Percentiles rank a stretch among this genome's conserved stretches.
phyloP scores from a whole-genome alignment of 2,797 vertebrate genomes.

The Spinibarbus caldwelli region DNA sequence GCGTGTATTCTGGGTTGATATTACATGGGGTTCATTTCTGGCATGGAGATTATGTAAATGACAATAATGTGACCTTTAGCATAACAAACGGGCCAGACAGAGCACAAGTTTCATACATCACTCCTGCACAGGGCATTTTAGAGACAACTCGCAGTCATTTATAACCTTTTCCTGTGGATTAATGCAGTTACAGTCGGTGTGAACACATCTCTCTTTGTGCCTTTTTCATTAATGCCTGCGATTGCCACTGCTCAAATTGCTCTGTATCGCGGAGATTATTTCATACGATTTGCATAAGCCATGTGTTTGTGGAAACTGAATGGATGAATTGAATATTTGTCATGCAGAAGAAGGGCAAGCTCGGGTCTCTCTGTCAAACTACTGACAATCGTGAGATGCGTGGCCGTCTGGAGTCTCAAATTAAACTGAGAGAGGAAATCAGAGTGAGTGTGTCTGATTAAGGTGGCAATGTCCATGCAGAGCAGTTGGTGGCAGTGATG shows the following conservation, averaged over 20 bases:
- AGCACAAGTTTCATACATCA: slow-evolving; percentile 95
- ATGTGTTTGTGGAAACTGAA: slow-evolving; percentile 79
- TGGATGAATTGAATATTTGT: slow-evolving; percentile 79
- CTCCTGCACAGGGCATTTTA: slow-evolving; percentile 77
- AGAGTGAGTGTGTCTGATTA: slow-evolving; percentile 59
- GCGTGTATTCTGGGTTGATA: slow-evolving; percentile 71
- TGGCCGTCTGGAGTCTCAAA: slow-evolving; percentile 71
- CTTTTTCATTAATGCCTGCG: slow-evolving; percentile 77
- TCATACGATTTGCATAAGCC: slow-evolving; percentile 84
- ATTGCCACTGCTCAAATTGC: slow-evolving; percentile 77
- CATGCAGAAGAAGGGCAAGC: slow-evolving; percentile 63
- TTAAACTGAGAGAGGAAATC: slow-evolving; percentile 76
- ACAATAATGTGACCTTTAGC: slow-evolving; percentile 90
- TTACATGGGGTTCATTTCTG: slow-evolving; percentile 74
- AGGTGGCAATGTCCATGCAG: slow-evolving; percentile 23
- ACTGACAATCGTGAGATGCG: slow-evolving; percentile 66
- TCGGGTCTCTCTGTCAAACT: slow-evolving; percentile 75
- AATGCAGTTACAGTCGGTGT: slow-evolving; percentile 80
- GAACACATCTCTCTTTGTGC: slow-evolving; percentile 68
- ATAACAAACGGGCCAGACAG: slow-evolving; percentile 85
- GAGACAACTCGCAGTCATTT: slow-evolving; percentile 83
- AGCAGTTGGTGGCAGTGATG: background rate
- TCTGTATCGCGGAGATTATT: slow-evolving; percentile 76
- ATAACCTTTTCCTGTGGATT: slow-evolving; percentile 85
- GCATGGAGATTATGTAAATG: slow-evolving; percentile 89